phyloP scores from a whole-genome alignment of 1,140 invertebrate species.

The Drosophila ficusphila region DNA sequence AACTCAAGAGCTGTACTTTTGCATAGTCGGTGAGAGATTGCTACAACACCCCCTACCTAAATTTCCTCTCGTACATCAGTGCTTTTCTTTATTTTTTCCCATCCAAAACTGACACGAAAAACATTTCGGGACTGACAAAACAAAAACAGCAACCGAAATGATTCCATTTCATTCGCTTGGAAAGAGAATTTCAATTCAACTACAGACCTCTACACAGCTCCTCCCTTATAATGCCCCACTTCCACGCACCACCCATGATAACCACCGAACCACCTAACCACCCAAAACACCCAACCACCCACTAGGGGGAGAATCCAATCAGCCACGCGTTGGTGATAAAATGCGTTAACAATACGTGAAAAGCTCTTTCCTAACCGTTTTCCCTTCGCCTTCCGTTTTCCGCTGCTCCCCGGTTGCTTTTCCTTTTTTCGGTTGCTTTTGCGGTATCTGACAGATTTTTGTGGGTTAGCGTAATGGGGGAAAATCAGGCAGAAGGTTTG shows the following conservation, averaged over 20 bases:
- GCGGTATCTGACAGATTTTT: slow-evolving; percentile 81
- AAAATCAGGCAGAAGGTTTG: slow-evolving; percentile 7
- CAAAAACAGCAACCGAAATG: slow-evolving; percentile 54
- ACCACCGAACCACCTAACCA: background rate
- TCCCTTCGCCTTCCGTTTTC: slow-evolving; percentile 32
- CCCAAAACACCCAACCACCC: background rate
- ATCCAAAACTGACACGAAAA: slow-evolving; percentile 14
- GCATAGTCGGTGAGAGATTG: slow-evolving; percentile 21
- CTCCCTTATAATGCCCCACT: too few relatives aligned
- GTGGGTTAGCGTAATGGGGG: slow-evolving; percentile 54
- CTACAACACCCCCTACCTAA: background rate
- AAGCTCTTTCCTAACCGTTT: slow-evolving; percentile 73
- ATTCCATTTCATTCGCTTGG: slow-evolving; percentile 8
- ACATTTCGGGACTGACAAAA: slow-evolving; percentile 67
- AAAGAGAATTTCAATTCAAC: slow-evolving; percentile 47
- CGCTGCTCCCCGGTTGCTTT: background rate
- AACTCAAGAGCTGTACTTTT: slow-evolving; percentile 57
- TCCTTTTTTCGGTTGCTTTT: slow-evolving; percentile 56
- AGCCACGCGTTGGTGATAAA: slow-evolving; percentile 81
- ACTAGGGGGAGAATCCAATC: slow-evolving; percentile 68
- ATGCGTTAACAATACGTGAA: slow-evolving; percentile 82
- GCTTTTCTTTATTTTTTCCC: background rate
- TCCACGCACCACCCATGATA: background rate
- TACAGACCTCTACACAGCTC: background rate
- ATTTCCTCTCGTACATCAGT: too few relatives aligned